Percentiles rank a stretch among this genome's conserved stretches.
Conservation (phyloP, 2,888 invertebrate genomes). For the Drosophila eohydei region DNA sequence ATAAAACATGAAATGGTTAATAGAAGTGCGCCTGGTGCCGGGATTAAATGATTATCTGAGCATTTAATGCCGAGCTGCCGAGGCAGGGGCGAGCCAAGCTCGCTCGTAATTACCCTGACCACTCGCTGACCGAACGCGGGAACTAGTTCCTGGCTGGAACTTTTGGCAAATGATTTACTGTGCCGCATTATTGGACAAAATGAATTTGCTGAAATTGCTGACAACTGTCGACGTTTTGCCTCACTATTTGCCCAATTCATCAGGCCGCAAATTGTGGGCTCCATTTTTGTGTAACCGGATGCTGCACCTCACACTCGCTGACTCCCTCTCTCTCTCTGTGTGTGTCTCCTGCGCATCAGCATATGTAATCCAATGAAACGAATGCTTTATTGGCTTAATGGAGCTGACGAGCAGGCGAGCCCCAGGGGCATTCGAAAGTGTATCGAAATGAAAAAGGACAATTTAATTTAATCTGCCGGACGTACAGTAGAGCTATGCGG, state of each 20-base stretch:
- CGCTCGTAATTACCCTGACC: conserved; percentile 61
- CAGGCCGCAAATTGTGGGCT: conserved; percentile 65
- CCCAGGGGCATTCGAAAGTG: conserved; percentile 67
- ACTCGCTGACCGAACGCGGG: not conserved
- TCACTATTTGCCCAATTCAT: conserved; percentile 74
- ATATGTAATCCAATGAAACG: conserved; percentile 81
- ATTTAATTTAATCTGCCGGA: conserved; percentile 82
- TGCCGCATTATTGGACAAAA: conserved; percentile 33
- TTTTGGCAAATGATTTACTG: conserved; percentile 56
- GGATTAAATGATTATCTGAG: conserved; percentile 74
- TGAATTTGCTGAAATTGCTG: conserved; percentile 60
- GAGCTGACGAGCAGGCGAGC: conserved; percentile 67
- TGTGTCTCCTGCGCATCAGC: conserved; percentile 54
- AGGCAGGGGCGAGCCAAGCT: not conserved
- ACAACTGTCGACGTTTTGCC: conserved; percentile 23
- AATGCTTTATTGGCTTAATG: conserved; percentile 81
- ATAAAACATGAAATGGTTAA: conserved; percentile 72
- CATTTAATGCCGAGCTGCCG: conserved; percentile 49
- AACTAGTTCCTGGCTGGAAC: conserved; percentile 40
- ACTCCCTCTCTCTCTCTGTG: not conserved
- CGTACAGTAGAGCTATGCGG: conserved; percentile 19
- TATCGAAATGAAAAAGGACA: conserved; percentile 82
- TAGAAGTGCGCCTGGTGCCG: conserved; percentile 45
- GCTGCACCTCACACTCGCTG: conserved; percentile 14
- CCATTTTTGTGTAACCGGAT: conserved; percentile 68